Base-by-base conservation (phyloP, 2,888 invertebrate species). In the Clunio marinus region DNA sequence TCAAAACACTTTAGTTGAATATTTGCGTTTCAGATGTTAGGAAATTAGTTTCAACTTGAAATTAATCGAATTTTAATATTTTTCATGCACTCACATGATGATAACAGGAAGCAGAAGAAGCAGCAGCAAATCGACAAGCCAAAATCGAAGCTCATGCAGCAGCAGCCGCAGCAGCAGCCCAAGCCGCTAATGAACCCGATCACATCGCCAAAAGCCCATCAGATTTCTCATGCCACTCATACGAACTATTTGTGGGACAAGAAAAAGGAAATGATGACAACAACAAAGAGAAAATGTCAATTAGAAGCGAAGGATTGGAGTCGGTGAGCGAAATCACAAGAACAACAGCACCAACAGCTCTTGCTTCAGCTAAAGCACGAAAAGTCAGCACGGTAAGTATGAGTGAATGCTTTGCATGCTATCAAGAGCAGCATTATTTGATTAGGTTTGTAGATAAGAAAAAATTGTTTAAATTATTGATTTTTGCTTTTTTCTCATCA, bases 311-410 rank as follows among this genome's bases (percentile, higher is more conserved):
- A 82, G 88, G 88, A 83, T 86, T 91, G 83, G 91, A 89, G 84
- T 92, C 93, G 82, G 87, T 92, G 84, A 91, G 90, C 86, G 93
- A 92, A 81, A 89, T 80, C 78, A 79, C 78, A 78, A 79, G 80
- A 79, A 78, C 78, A 78, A 77, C 78, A 75, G 79, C 79, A 80
- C 79, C 79, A 76, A 77, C 79, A 74, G 41, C 69, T 69, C 68
- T 68, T 68, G 80, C 78, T 77, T 74, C 73, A 67, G 73, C 76
- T 70, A 87, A 87, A 83, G 86, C 86, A 77, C 88, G 93, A 83
- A 94, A 93, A 89, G 93, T 93, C 86, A 91, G 91, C 86, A 88
- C 91, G 86, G 90, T 91, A 88, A 90, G 89, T 89, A 83, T 77
- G 74, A 73, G 76, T 75, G 75, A 73, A 72, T 74, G 73, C 75